Base-by-base conservation (phyloP, 2,113 vertebrate genomes). In the Cygnus buccinator region DNA sequence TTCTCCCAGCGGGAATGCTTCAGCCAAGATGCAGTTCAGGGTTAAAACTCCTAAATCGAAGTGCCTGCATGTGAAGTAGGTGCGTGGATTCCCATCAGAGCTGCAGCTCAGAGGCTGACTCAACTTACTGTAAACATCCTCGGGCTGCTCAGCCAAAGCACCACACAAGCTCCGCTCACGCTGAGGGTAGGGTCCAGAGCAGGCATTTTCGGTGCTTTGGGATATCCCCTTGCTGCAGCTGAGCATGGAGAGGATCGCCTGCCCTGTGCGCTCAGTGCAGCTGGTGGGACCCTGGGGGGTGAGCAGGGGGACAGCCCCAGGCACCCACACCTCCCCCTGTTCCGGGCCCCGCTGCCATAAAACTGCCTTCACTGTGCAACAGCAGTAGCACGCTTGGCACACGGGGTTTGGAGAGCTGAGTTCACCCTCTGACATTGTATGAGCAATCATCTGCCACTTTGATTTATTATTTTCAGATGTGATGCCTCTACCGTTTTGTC, bases 141-240 rank as follows among this genome's bases (percentile, higher is more conserved):
- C 37, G 48, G 78, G 33, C 48, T 74, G 71, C 4, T 5, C n/a
- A 59, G 37, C 52, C 67, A 31, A 41, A 70, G 62, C 31, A 23
- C 26, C 2, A 0, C 3, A 2, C 1, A 80, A 33, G 48, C 63
- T 88, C 28, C 0, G 0, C 11, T 2, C 13, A 41, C n/a, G 4
- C 17, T 23, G 39, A 44, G 54, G 46, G 39, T 6, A 43, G 9
- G 25, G 14, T 57, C 84, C 0, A 1, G 44, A 58, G 16, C 6
- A 77, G 37, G 18, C 2, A 8, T 19, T 72, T 75, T 55, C 10
- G 23, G 55, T 54, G 41, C 23, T 91, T 81, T 63, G 57, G 21
- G 19, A 13, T 31, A 58, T 81, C n/a, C 10, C 31, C 21, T 78
- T 73, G 54, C n/a, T 78, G 35, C 54, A 54, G 26, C 20, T 44